Percentiles rank a stretch among this genome's conserved stretches.
Evolutionary conservation across 2,888 invertebrate species (phyloP).

Genomic region (Aricia artaxerxes): DNA sequence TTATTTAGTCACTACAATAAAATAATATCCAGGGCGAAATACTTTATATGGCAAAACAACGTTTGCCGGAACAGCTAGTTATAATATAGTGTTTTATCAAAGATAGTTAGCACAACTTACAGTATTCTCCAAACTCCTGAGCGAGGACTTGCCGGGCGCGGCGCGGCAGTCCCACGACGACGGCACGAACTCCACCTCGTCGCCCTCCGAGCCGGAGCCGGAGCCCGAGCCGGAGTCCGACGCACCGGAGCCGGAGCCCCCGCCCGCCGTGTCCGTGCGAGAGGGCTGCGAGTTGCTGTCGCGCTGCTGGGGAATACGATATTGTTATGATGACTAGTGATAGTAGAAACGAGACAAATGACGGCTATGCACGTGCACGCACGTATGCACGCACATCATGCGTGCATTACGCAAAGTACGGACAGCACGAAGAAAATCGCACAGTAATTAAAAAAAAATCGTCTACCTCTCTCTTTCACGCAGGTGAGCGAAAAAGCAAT

Average conservation of each 20-base stretch:
- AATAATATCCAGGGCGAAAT: no score
- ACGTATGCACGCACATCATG: no score
- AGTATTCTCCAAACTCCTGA: constrained; percentile 70
- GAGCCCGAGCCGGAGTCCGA: constrained; percentile 48
- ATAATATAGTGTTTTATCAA: no score
- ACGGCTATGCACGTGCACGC: background rate
- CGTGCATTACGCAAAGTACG: no score
- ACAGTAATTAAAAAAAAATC: no score
- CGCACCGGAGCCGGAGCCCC: constrained; percentile 43
- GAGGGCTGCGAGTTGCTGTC: constrained; percentile 49
- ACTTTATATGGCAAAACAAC: no score
- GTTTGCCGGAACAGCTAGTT: no score
- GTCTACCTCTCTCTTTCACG: no score
- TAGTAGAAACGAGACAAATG: background rate
- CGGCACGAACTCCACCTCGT: constrained; percentile 87
- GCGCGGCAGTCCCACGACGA: constrained; percentile 91
- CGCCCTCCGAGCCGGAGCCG: constrained; percentile 78
- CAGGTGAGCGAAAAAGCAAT: no score
- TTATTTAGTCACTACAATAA: no score
- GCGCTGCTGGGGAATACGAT: constrained; percentile 52
- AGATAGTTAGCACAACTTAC: constrained; percentile 44
- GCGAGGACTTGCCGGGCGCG: constrained; percentile 87
- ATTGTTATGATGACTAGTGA: background rate
- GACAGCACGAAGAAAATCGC: no score
- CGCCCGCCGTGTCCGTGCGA: constrained; percentile 40